These are phyloP conservation scores for Caenorhabditis japonica DNA, from an alignment of 2,888 invertebrate genomes.

Conservation along the genomic window DNA sequence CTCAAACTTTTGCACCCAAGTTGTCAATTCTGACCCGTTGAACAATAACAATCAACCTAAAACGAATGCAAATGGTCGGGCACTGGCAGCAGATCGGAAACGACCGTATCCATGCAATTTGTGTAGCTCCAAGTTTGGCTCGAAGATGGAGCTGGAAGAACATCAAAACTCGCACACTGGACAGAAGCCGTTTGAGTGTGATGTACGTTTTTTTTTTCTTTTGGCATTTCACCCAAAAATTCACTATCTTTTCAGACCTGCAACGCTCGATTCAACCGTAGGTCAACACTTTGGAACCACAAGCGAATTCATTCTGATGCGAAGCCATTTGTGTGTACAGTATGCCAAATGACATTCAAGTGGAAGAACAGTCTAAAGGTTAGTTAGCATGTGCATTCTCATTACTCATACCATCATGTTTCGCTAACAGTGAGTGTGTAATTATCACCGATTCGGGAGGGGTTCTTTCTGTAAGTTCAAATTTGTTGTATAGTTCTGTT, in stretches of 20 bases:
- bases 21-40: conserved; percentile 34
- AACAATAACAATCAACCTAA: conserved; percentile 62
- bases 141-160: conserved; percentile 77
- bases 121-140: conserved; percentile 69
- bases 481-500: no score
- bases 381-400: no score
- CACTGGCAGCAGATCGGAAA: conserved; percentile 70
- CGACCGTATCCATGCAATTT: conserved; percentile 76
- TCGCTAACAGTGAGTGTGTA: no score
- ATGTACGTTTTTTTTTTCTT: conserved; percentile 57
- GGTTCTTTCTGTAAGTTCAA: no score
- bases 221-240: background rate
- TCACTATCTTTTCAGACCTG: conserved; percentile 53
- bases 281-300: conserved; percentile 77
- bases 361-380: conserved; percentile 77
- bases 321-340: conserved; percentile 76
- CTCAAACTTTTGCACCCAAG: conserved; percentile 46
- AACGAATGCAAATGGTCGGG: conserved; percentile 58
- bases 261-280: conserved; percentile 76
- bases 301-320: conserved; percentile 76
- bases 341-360: conserved; percentile 77
- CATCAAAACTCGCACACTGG: conserved; percentile 77
- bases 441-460: no score
- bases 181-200: conserved; percentile 76
- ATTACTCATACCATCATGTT: conserved; percentile 10